A percentile compares a stretch with the other conserved stretches of the same genome.
These are phyloP conservation scores for Prunella fulvescens DNA, from an alignment of 2,113 vertebrate genomes.

Conservation along the genomic window DNA sequence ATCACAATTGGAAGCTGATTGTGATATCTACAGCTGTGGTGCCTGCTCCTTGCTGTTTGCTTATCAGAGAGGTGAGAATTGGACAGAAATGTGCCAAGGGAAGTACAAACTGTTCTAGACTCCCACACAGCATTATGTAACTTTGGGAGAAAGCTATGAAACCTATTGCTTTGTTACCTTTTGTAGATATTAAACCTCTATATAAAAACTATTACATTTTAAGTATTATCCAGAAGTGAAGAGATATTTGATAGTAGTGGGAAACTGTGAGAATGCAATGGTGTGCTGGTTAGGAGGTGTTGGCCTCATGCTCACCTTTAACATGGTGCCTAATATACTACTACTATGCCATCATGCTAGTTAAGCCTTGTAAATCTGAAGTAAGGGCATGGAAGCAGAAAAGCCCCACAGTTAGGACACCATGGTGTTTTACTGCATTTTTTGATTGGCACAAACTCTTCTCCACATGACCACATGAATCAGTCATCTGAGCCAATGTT, in stretches of 20 bases:
- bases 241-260: background rate
- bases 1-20: background rate
- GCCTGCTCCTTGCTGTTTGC: background rate
- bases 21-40: background rate
- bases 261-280: fast-evolving
- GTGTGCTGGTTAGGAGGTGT: background rate
- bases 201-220: background rate
- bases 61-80: background rate
- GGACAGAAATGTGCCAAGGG: background rate
- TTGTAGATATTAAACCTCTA: background rate
- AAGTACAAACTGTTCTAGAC: background rate
- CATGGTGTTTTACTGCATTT: background rate
- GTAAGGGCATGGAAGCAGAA: background rate
- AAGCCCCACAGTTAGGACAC: background rate
- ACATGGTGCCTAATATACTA: background rate
- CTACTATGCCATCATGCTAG: background rate
- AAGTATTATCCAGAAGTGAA: background rate
- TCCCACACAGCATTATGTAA: background rate
- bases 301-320: background rate
- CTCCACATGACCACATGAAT: background rate
- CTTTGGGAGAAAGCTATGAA: background rate
- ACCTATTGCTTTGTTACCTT: background rate
- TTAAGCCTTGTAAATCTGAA: background rate
- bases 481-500: background rate
- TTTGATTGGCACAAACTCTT: background rate